Conservation (phyloP, 2,888 invertebrate species). For the Sphinx pinastri region DNA sequence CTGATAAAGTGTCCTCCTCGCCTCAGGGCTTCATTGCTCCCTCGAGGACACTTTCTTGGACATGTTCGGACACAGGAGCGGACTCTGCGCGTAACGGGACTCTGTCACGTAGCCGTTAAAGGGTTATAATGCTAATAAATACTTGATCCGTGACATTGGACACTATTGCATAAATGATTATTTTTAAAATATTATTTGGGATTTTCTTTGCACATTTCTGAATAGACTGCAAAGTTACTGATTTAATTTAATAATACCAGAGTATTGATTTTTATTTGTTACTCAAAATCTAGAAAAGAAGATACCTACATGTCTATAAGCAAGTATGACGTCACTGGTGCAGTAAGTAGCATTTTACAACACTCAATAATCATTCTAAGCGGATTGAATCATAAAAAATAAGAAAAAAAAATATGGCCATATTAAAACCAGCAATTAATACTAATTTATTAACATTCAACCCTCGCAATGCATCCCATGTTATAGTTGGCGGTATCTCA, state of each 20-base stretch:
- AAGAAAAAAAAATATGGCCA: too few species aligned
- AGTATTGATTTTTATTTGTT: too few species aligned
- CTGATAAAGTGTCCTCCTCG: conserved; percentile 75
- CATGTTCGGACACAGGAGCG: conserved; percentile 47
- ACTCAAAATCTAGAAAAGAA: too few species aligned
- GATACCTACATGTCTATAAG: too few species aligned
- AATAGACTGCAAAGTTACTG: too few species aligned
- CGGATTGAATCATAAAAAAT: too few species aligned
- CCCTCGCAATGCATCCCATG: conserved; percentile 21
- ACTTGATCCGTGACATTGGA: not conserved
- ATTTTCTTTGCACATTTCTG: too few species aligned
- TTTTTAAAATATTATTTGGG: too few species aligned
- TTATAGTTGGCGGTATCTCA: conserved; percentile 10
- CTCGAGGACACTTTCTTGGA: conserved; percentile 70
- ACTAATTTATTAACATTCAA: not conserved
- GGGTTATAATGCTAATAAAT: conserved; percentile 14
- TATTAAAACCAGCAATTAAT: not conserved
- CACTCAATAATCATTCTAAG: too few species aligned
- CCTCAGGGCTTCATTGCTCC: conserved; percentile 63
- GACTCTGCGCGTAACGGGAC: conserved; percentile 35
- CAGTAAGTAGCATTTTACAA: too few species aligned
- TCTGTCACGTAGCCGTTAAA: conserved; percentile 20
- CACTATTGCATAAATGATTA: not conserved
- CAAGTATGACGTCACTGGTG: too few species aligned
- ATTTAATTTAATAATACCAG: too few species aligned